These are phyloP conservation scores for Calidris pugnax DNA, from an alignment of 2,113 vertebrate genomes.

Conservation along the genomic window DNA sequence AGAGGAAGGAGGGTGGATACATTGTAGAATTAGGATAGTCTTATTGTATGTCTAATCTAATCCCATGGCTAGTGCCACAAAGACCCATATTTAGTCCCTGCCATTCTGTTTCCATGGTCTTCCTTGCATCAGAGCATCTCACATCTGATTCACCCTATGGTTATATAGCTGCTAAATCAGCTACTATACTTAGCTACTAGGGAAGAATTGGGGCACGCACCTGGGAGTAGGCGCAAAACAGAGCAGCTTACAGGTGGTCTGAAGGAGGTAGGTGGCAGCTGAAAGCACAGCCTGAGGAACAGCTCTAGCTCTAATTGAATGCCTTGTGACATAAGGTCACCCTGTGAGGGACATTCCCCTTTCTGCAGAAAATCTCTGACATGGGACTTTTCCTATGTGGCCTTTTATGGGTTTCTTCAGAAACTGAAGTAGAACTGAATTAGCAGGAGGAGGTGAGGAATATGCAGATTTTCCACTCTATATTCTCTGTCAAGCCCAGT, in stretches of 20 bases:
- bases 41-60: background rate
- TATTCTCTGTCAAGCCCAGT: background rate
- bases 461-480: background rate
- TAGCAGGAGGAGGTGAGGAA: background rate
- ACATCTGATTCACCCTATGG: background rate
- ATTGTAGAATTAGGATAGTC: background rate
- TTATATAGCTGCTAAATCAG: background rate
- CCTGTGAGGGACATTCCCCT: background rate
- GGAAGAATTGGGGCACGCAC: background rate
- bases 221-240: background rate
- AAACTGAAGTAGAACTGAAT: background rate
- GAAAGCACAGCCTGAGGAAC: background rate
- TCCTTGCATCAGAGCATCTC: background rate
- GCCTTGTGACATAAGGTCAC: background rate
- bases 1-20: background rate
- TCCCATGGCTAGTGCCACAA: background rate
- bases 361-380: background rate
- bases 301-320: background rate
- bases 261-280: background rate
- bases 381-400: background rate
- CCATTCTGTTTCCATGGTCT: background rate
- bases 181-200: background rate
- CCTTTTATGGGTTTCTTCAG: background rate
- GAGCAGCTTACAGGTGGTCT: background rate
- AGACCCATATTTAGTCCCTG: background rate